These are phyloP conservation scores for Sepiola atlantica DNA, from an alignment of 2,888 invertebrate species.

Conservation along the genomic window DNA sequence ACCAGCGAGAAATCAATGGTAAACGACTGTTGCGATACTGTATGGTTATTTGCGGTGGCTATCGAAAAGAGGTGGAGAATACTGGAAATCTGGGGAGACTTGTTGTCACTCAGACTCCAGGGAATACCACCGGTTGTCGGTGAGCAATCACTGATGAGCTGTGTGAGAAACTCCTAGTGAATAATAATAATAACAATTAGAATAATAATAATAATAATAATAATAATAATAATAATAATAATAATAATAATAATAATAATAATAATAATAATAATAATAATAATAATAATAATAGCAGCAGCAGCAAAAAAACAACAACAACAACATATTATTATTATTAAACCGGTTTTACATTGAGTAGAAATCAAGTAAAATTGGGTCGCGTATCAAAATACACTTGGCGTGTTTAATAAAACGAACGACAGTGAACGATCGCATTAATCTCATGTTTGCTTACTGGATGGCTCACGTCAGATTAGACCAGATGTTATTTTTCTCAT, in stretches of 20 bases:
- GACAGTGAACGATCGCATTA: background rate
- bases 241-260: constrained; percentile 43
- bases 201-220: too few species aligned
- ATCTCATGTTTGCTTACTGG: constrained; percentile 8
- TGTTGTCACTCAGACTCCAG: too few species aligned
- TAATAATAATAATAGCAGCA: constrained; percentile 53
- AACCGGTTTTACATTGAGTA: background rate
- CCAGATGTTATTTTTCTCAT: constrained; percentile 18
- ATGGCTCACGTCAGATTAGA: constrained; percentile 19
- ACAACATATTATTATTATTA: background rate
- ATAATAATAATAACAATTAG: too few species aligned
- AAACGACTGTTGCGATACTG: too few species aligned
- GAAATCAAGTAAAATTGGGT: background rate
- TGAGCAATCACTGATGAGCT: too few species aligned
- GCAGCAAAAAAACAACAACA: constrained; percentile 50
- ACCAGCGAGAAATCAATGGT: too few species aligned
- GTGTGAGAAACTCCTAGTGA: too few species aligned
- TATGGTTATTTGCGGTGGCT: too few species aligned
- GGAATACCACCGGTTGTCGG: too few species aligned
- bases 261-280: constrained; percentile 41
- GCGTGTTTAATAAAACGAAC: background rate
- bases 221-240: constrained; percentile 25
- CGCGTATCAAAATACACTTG: background rate
- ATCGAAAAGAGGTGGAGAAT: too few species aligned
- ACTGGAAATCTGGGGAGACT: too few species aligned